These are phyloP conservation scores for Eupeodes luniger DNA, from an alignment of 2,888 invertebrate species.

Conservation along the genomic window DNA sequence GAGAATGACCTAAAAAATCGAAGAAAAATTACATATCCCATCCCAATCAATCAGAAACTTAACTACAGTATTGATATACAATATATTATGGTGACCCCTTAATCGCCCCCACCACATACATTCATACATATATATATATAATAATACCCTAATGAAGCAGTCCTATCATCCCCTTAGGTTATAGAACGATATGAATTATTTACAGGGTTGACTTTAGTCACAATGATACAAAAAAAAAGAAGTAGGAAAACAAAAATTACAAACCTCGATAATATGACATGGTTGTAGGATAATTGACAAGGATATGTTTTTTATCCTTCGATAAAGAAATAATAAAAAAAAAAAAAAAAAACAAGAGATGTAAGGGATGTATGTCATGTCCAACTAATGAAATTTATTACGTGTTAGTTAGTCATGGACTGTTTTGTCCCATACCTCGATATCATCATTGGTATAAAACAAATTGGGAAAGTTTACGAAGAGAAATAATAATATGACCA, in stretches of 20 bases:
- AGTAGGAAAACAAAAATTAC: constrained; percentile 1
- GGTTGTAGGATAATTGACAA: constrained; percentile 76
- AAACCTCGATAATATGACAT: constrained; percentile 74
- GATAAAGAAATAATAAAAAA: not conserved
- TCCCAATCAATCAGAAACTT: constrained; percentile 71
- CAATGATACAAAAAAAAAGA: not conserved
- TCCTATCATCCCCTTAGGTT: constrained; percentile 72
- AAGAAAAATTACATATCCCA: constrained; percentile 33
- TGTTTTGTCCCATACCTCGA: not conserved
- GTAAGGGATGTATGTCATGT: constrained; percentile 48
- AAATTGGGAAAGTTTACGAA: constrained; percentile 66
- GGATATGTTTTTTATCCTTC: constrained; percentile 65
- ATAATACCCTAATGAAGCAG: constrained; percentile 65
- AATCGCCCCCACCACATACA: constrained; percentile 54
- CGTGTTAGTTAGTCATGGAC: constrained; percentile 75
- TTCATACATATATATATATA: not conserved
- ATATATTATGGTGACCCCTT: constrained; percentile 60
- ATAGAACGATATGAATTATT: constrained; percentile 65
- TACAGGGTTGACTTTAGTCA: constrained; percentile 71
- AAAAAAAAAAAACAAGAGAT: not conserved
- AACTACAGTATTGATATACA: constrained; percentile 51
- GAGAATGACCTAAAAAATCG: constrained; percentile 16
- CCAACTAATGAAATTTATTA: constrained; percentile 75
- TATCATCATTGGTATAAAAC: not conserved
- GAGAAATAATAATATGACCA: constrained; percentile 15